Evolutionary conservation across 2,797 vertebrate species (phyloP).

Genomic region (Parauchenoglanis punctatus): DNA sequence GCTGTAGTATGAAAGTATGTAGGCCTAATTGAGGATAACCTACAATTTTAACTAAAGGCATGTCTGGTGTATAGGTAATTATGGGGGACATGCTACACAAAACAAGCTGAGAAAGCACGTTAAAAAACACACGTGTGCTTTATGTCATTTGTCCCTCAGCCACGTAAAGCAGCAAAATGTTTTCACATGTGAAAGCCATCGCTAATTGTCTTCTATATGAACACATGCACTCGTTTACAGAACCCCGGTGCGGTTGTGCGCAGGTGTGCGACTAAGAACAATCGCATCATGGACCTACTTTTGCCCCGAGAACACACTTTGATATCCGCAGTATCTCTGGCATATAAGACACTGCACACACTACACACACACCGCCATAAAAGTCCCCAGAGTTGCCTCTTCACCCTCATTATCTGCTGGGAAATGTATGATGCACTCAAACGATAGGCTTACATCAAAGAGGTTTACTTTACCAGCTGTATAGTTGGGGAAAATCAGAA

Average conservation of each 20-base stretch:
- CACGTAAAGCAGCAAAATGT: slow-evolving; percentile 59
- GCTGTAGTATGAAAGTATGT: too few relatives aligned
- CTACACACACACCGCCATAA: slow-evolving; percentile 17
- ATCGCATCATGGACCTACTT: slow-evolving; percentile 46
- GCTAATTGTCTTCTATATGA: slow-evolving; percentile 59
- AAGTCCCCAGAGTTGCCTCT: slow-evolving; percentile 17
- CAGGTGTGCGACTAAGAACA: slow-evolving; percentile 60
- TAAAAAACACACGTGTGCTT: slow-evolving; percentile 8
- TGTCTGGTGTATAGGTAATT: neutral
- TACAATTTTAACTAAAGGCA: neutral
- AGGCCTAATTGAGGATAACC: neutral
- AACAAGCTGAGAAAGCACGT: slow-evolving; percentile 25
- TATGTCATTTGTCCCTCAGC: slow-evolving; percentile 34
- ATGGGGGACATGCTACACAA: neutral
- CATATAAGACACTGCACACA: neutral
- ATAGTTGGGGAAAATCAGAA: too few relatives aligned
- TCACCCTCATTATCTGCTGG: slow-evolving; percentile 34
- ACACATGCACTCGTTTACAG: slow-evolving; percentile 33
- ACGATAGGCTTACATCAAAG: slow-evolving; percentile 6
- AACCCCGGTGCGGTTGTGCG: slow-evolving; percentile 35
- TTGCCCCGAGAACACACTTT: slow-evolving; percentile 23
- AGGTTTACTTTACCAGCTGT: neutral
- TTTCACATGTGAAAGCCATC: slow-evolving; percentile 60
- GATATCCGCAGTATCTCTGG: slow-evolving; percentile 8
- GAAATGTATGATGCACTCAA: slow-evolving; percentile 12